Percentiles rank a stretch among this genome's conserved stretches.
phyloP scores from a whole-genome alignment of 2,797 vertebrate genomes.

The Gobionotothen gibberifrons region DNA sequence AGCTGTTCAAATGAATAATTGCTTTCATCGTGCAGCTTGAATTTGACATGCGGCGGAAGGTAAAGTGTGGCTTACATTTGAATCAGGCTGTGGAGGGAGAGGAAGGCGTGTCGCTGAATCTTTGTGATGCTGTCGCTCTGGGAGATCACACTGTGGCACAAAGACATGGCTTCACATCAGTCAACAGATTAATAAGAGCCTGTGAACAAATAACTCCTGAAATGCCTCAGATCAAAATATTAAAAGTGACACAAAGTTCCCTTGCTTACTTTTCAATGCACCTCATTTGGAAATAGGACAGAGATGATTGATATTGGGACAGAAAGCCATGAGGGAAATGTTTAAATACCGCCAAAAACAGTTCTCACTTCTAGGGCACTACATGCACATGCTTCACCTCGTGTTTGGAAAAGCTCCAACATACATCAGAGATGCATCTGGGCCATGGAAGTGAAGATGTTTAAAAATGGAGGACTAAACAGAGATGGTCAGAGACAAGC shows the following conservation, averaged over 20 bases:
- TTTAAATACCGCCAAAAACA: conserved; percentile 41
- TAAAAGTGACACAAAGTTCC: background rate
- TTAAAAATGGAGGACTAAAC: conserved; percentile 65
- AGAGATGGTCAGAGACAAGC: conserved; percentile 58
- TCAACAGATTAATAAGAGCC: conserved; percentile 36
- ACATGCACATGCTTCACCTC: conserved; percentile 25
- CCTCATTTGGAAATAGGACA: conserved; percentile 62
- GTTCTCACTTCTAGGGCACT: conserved; percentile 47
- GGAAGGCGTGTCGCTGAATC: conserved; percentile 79
- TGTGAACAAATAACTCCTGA: conserved; percentile 27
- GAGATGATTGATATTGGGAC: conserved; percentile 63
- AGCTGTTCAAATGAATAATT: conserved; percentile 56
- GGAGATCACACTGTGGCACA: conserved; percentile 80
- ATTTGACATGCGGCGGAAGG: conserved; percentile 35
- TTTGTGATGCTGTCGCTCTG: conserved; percentile 78
- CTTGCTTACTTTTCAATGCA: conserved; percentile 11
- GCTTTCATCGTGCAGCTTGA: conserved; percentile 26
- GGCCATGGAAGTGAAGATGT: conserved; percentile 65
- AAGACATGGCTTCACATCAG: conserved; percentile 45
- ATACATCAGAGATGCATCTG: conserved; percentile 68
- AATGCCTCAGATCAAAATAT: conserved; percentile 19
- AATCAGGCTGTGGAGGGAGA: conserved; percentile 76
- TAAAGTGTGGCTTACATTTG: conserved; percentile 80
- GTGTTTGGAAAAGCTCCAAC: conserved; percentile 56
- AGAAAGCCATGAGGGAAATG: conserved; percentile 49